These are phyloP conservation scores for Spilosoma lubricipeda DNA, from an alignment of 2,888 invertebrate genomes.

Conservation along the genomic window DNA sequence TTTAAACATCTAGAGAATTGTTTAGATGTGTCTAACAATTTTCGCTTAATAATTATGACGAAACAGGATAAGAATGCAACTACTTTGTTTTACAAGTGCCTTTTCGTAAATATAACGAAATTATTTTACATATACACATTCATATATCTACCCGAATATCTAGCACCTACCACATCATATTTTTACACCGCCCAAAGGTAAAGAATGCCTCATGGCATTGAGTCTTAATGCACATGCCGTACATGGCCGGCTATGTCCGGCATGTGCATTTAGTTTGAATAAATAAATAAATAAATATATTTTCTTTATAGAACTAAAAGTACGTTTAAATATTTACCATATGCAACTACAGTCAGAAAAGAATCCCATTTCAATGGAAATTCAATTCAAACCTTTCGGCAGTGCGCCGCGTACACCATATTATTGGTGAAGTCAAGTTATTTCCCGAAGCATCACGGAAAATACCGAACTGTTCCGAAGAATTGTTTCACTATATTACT, in stretches of 20 bases:
- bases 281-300: too few species aligned
- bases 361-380: conserved; percentile 60
- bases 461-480: conserved; percentile 26
- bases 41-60: too few species aligned
- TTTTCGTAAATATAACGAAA: neutral
- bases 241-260: too few species aligned
- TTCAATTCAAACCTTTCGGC: conserved; percentile 54
- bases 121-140: neutral
- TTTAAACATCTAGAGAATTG: neutral
- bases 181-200: too few species aligned
- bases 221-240: too few species aligned
- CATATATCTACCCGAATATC: neutral
- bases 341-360: conserved; percentile 51
- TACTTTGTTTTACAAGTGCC: too few species aligned
- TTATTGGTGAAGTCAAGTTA: conserved; percentile 46
- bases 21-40: too few species aligned
- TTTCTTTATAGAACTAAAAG: conserved; percentile 4
- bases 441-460: conserved; percentile 46
- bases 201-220: too few species aligned
- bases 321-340: conserved; percentile 46
- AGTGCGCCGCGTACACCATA: conserved; percentile 51
- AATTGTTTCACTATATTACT: conserved; percentile 14
- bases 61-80: too few species aligned
- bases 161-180: neutral
- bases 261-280: too few species aligned